Percentiles rank a stretch among this genome's conserved stretches.
These are phyloP conservation scores for Capromys pilorides DNA, from an alignment of 2,797 vertebrate genomes.

Conservation along the genomic window DNA sequence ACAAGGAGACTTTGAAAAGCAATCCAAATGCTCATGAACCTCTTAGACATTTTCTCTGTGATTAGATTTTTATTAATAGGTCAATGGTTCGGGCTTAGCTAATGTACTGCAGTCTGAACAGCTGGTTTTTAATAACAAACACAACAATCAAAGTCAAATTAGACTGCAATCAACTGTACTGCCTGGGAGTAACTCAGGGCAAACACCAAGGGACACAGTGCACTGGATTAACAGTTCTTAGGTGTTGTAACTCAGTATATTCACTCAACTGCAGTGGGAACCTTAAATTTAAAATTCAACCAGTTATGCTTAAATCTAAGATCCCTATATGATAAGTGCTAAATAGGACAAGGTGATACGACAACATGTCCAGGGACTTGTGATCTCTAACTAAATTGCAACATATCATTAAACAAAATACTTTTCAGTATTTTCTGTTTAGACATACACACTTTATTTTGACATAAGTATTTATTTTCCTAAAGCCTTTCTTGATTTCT, in stretches of 20 bases:
- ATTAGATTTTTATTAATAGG: constrained; percentile 45
- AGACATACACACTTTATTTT: neutral
- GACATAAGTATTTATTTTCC: neutral
- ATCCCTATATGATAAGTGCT: neutral
- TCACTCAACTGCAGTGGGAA: neutral
- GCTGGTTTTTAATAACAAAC: constrained; percentile 15
- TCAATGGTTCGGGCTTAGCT: constrained; percentile 34
- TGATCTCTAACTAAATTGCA: neutral
- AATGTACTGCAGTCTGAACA: constrained; percentile 39
- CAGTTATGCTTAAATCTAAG: neutral
- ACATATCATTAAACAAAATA: neutral
- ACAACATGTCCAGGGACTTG: neutral
- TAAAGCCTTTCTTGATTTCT: neutral
- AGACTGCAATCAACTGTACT: neutral
- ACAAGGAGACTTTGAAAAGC: neutral
- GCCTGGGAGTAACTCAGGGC: neutral
- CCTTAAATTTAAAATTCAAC: neutral
- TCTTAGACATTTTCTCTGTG: neutral
- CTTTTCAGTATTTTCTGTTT: neutral
- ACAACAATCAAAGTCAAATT: constrained; percentile 15
- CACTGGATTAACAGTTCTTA: neutral
- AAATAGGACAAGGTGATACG: neutral
- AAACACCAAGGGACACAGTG: neutral
- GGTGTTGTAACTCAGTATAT: neutral
- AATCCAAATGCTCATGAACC: neutral